Conservation (phyloP, 2,113 vertebrate genomes). For the Cyanocitta stelleri region DNA sequence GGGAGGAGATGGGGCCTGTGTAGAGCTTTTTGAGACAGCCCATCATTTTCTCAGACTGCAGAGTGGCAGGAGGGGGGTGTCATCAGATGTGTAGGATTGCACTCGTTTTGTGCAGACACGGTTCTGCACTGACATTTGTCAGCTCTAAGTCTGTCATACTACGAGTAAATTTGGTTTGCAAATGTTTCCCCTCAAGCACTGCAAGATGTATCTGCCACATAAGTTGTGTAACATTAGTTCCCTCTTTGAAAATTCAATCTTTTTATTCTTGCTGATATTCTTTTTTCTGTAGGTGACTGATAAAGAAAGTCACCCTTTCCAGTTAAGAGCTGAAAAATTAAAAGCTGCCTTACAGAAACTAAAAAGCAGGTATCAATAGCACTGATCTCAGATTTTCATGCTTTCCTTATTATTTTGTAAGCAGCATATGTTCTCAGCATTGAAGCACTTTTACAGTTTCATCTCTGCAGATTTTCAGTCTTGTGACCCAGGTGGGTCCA, state of each 20-base stretch:
- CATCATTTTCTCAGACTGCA: neutral
- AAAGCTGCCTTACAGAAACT: neutral
- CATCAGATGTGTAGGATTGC: neutral
- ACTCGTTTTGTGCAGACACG: neutral
- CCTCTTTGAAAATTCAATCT: neutral
- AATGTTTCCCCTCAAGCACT: neutral
- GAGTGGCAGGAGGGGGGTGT: neutral
- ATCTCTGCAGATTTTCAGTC: neutral
- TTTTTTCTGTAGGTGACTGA: neutral
- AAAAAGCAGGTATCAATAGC: neutral
- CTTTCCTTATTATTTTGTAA: neutral
- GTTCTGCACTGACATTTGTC: neutral
- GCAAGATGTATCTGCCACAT: neutral
- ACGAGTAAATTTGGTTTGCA: neutral
- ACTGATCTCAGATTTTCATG: neutral
- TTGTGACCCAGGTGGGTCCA: neutral
- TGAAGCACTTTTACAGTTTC: neutral
- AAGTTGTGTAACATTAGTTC: neutral
- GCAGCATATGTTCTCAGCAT: neutral
- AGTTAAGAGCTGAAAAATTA: slow-evolving; percentile 27
- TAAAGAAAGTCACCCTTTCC: slow-evolving; percentile 3
- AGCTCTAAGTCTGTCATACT: neutral
- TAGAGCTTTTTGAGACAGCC: neutral
- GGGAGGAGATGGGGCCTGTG: neutral
- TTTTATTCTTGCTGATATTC: neutral